Evolutionary conservation across 2,888 invertebrate genomes (phyloP), one percentile per base, ranked within the genome.

Genomic region (Eilema depressum): DNA sequence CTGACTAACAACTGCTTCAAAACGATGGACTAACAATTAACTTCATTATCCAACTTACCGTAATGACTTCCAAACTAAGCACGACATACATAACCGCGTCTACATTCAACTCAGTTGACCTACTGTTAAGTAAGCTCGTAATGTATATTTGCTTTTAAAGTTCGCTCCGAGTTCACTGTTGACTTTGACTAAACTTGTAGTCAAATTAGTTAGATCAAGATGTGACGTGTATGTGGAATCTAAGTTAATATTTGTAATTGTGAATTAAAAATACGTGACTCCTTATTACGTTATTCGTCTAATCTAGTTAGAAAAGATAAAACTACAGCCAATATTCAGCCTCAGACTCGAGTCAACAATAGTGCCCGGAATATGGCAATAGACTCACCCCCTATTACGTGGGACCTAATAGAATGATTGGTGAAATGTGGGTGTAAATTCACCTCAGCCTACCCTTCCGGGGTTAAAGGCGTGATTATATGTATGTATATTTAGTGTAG

Each of bases 121-220:
- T 23, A 80, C 64, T 80, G 59, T 33, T 57, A 77, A 78, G 64
- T 74, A 10, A 56, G 64, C 66, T 59, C 62, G 14, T 69, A 65
- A 47, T 25, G 60, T 74, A 68, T 81, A 78, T 80, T 80, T 78
- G 65, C 81, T 69, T 23, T 65, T 64, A 33, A 71, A 80, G 66
- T 80, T 83, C 23, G 63, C n/a, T 67, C 62, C 33, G 69, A 83
- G 71, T 83, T 81, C 56, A 33, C 30, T 70, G 61, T 71, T 65
- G 74, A 80, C 75, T 80, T 68, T 25, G 69, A 67, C 63, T 70
- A 68, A 83, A 78, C 68, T 83, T 83, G 56, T 28, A 33, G 64
- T 41, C 41, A 68, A 71, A 68, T 71, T 65, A 57, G 56, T 65
- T 57, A 71, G 65, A 71, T 68, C 71, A 71, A 68, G 68, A 71